These are phyloP conservation scores for Spea hammondii DNA, from an alignment of 2,797 vertebrate species.

Conservation along the genomic window DNA sequence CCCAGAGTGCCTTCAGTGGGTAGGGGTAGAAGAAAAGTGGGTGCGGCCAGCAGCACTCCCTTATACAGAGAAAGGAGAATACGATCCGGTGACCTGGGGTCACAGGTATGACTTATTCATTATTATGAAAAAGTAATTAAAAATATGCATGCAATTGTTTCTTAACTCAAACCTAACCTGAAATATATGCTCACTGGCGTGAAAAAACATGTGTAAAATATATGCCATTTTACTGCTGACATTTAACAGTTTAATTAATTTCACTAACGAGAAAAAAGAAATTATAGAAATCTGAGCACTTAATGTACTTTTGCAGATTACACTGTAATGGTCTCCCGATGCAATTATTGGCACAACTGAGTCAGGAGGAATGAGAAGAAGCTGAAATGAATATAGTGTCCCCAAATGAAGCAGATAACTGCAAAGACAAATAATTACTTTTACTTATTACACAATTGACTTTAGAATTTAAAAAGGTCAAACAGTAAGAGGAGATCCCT, in stretches of 20 bases:
- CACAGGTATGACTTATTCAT: too few relatives aligned
- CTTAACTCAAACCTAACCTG: not conserved
- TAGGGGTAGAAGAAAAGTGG: too few relatives aligned
- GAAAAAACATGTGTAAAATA: conserved; percentile 10
- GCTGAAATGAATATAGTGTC: conserved; percentile 11
- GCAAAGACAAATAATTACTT: conserved; percentile 26
- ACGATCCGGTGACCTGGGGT: too few relatives aligned
- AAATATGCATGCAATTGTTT: not conserved
- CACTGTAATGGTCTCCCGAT: conserved; percentile 2
- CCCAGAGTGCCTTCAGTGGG: too few relatives aligned
- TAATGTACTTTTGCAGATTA: conserved; percentile 41
- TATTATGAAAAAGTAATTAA: not conserved
- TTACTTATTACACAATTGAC: conserved; percentile 15
- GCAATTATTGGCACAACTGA: conserved; percentile 18
- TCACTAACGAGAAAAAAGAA: conserved; percentile 20
- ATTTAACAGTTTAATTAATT: conserved; percentile 37
- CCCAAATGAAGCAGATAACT: conserved; percentile 13
- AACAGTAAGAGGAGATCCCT: not conserved
- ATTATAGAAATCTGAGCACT: conserved; percentile 38
- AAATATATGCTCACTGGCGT: conserved; percentile 6
- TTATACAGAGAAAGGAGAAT: too few relatives aligned
- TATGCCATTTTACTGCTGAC: conserved; percentile 1
- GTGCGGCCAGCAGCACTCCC: too few relatives aligned
- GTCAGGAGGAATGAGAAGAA: conserved; percentile 3
- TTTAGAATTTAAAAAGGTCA: conserved; percentile 6